A percentile compares a stretch with the other conserved stretches of the same genome.
Conservation (phyloP, 2,888 invertebrate genomes). For the Orgyia antiqua region DNA sequence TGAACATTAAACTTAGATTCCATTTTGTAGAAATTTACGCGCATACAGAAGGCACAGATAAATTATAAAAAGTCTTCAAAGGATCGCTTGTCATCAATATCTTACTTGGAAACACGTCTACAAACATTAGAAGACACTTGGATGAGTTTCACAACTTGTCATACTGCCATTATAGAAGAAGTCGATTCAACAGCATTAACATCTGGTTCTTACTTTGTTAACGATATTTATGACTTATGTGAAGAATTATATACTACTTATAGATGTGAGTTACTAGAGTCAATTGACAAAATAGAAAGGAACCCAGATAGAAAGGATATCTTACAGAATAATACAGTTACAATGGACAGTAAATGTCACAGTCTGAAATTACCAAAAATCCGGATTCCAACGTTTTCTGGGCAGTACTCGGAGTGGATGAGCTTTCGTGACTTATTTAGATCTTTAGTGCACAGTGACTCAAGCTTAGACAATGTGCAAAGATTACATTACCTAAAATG, state of each 20-base stretch:
- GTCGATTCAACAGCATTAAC: neutral
- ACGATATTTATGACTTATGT: neutral
- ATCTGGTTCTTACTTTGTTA: neutral
- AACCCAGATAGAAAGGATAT: too few relatives aligned
- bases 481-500: constrained; percentile 1
- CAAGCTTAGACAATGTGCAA: neutral
- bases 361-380: neutral
- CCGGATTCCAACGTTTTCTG: neutral
- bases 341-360: neutral
- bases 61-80: neutral
- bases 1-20: too few relatives aligned
- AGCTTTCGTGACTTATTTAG: neutral
- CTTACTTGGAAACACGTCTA: neutral
- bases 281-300: too few relatives aligned
- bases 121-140: neutral
- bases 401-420: neutral
- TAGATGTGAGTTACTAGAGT: too few relatives aligned
- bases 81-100: neutral
- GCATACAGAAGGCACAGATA: neutral
- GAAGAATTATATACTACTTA: neutral
- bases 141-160: neutral
- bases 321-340: neutral
- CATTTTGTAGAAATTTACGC: neutral
- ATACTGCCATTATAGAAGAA: neutral
- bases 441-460: neutral